Conservation (phyloP, 2,797 vertebrate genomes). For the Melanotaenia trifasciata region DNA sequence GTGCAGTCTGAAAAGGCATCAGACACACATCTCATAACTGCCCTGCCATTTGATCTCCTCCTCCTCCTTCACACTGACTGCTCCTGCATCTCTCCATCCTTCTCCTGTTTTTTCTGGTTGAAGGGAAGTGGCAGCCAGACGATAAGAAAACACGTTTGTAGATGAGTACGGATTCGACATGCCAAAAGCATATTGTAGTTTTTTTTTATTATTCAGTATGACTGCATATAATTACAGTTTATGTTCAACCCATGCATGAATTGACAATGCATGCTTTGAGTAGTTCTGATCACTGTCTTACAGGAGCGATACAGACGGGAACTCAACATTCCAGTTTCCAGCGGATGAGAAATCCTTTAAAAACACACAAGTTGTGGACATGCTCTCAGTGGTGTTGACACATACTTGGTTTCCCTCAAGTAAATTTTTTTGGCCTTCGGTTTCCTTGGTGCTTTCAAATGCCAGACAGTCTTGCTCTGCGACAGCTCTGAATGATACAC, state of each 20-base stretch:
- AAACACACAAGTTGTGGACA: conserved; percentile 9
- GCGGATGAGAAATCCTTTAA: conserved; percentile 1
- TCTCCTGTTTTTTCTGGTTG: conserved; percentile 37
- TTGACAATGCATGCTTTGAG: conserved; percentile 46
- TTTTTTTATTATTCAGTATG: conserved; percentile 63
- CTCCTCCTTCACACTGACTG: conserved; percentile 71
- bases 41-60: conserved; percentile 85
- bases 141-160: conserved; percentile 65
- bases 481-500: conserved; percentile 79
- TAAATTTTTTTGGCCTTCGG: conserved; percentile 38
- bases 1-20: conserved; percentile 86
- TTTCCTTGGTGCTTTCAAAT: conserved; percentile 66
- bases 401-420: conserved; percentile 23
- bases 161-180: conserved; percentile 57
- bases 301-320: conserved; percentile 8
- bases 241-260: conserved; percentile 52
- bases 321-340: background rate
- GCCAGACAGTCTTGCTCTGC: conserved; percentile 58
- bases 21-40: conserved; percentile 86
- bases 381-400: conserved; percentile 19
- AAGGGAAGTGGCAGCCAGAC: conserved; percentile 68
- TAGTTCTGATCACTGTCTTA: conserved; percentile 10
- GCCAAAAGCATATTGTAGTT: conserved; percentile 64
- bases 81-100: conserved; percentile 61
- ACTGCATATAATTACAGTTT: conserved; percentile 67